A percentile compares a stretch with the other conserved stretches of the same genome.
These are phyloP conservation scores for Heterocephalus glaber DNA, from an alignment of 2,113 vertebrate species.

Conservation along the genomic window DNA sequence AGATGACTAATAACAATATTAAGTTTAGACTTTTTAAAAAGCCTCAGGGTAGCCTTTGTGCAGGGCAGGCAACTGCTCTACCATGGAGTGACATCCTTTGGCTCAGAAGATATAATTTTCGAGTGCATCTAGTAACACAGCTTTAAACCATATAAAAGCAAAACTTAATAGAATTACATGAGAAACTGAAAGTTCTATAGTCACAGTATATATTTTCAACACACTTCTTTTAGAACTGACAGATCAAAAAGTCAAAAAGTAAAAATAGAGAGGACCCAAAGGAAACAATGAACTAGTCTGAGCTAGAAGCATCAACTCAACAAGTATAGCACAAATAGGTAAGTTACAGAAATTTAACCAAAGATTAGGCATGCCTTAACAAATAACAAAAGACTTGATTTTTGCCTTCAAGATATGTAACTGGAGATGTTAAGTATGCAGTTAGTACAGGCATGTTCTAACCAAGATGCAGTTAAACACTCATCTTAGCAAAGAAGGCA, in stretches of 20 bases:
- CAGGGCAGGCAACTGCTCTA: neutral
- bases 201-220: neutral
- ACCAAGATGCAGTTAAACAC: slow-evolving; percentile 28
- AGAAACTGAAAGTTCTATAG: neutral
- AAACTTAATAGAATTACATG: neutral
- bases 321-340: neutral
- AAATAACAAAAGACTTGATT: slow-evolving; percentile 42
- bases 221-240: neutral
- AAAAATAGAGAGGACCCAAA: neutral
- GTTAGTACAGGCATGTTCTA: neutral
- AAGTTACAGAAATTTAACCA: neutral
- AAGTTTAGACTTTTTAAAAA: neutral
- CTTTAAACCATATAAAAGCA: neutral
- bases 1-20: neutral
- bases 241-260: neutral
- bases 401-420: neutral
- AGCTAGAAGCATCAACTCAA: neutral
- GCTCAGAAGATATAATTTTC: neutral
- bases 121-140: neutral
- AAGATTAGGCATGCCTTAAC: slow-evolving; percentile 3
- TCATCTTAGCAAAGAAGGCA: slow-evolving; percentile 21
- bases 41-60: neutral
- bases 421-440: neutral
- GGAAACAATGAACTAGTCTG: neutral
- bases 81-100: neutral